Evolutionary conservation across 2,797 vertebrate species (phyloP).

Genomic region (Acrocephalus scirpaceus): DNA sequence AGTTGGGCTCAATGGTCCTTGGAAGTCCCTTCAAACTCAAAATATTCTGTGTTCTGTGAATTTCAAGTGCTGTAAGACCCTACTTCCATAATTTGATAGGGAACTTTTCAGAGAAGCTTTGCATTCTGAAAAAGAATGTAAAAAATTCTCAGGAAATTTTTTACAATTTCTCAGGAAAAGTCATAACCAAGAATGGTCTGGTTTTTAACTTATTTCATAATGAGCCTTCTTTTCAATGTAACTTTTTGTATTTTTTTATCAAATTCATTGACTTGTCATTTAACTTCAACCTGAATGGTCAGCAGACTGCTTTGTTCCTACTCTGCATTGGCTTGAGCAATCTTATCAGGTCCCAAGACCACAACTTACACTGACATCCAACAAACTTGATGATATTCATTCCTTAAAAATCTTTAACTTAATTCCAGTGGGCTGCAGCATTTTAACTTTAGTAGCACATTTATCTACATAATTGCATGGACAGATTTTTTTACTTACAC

Average conservation of each 20-base stretch:
- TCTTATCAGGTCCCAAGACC: neutral
- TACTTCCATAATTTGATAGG: neutral
- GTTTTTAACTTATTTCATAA: neutral
- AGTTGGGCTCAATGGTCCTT: neutral
- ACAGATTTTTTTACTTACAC: neutral
- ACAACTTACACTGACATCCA: neutral
- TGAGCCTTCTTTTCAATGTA: neutral
- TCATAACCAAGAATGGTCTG: neutral
- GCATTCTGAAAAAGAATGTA: too few relatives aligned
- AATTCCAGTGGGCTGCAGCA: neutral
- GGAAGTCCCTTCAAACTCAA: neutral
- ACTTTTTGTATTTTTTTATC: neutral
- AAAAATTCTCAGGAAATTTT: too few relatives aligned
- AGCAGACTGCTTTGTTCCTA: neutral
- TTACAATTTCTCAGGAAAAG: neutral
- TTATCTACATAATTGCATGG: neutral
- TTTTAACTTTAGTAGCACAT: neutral
- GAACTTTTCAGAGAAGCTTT: neutral
- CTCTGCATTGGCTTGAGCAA: neutral
- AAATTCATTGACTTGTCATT: neutral
- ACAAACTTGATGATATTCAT: neutral
- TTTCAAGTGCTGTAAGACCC: neutral
- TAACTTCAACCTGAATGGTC: neutral
- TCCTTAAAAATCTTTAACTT: neutral
- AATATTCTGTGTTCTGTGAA: neutral